Conservation (phyloP, 2,888 invertebrate species). For the Drosophila ezoana region DNA sequence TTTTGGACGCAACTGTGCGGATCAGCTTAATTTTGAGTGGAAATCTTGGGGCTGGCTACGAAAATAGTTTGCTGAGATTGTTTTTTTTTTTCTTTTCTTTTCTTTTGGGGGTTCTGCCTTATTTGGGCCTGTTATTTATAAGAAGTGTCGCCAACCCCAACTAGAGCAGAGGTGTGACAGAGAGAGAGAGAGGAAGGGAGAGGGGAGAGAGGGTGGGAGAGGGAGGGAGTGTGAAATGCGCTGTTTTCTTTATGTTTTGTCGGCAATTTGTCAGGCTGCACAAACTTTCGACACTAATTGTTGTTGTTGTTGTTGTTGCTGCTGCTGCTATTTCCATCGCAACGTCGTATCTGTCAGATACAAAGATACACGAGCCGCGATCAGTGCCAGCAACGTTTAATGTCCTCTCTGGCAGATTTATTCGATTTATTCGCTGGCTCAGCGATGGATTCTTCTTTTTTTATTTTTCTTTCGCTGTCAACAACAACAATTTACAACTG, state of each 20-base stretch:
- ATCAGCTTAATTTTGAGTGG: too few relatives aligned
- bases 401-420: conserved; percentile 57
- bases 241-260: conserved; percentile 9
- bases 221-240: background rate
- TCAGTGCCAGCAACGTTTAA: conserved; percentile 71
- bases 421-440: conserved; percentile 46
- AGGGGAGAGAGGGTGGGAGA: background rate
- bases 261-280: conserved; percentile 42
- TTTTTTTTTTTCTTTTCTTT: conserved; percentile 1
- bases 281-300: conserved; percentile 48
- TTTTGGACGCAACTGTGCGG: too few relatives aligned
- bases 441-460: conserved; percentile 8
- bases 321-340: conserved; percentile 30
- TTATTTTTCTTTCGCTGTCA: conserved; percentile 12
- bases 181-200: background rate
- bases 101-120: conserved; percentile 23
- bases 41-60: conserved; percentile 5
- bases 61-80: conserved; percentile 31
- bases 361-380: conserved; percentile 38
- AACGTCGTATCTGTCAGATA: conserved; percentile 14
- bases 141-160: conserved; percentile 40
- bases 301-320: conserved; percentile 25
- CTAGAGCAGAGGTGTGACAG: conserved; percentile 2
- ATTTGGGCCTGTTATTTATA: conserved; percentile 56
- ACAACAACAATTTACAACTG: conserved; percentile 22